Evolutionary conservation across 1,140 invertebrate species (phyloP).

Genomic region (Diabrotica virgifera): DNA sequence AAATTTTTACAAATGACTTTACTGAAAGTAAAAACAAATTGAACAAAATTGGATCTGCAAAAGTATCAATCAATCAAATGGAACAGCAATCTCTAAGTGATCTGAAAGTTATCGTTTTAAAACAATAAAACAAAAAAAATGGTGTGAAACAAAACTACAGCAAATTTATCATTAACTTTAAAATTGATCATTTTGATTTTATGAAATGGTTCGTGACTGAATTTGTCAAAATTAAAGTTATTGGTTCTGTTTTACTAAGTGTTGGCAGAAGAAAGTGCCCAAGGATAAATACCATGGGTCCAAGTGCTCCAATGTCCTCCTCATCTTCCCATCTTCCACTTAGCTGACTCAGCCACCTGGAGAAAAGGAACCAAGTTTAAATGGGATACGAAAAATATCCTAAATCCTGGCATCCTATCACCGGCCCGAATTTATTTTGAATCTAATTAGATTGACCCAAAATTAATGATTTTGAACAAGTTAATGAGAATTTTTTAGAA

Average conservation of each 20-base stretch:
- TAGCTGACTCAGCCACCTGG: conserved; percentile 46
- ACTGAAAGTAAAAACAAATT: no score
- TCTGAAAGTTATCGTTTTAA: conserved; percentile 40
- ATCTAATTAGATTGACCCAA: conserved; percentile 15
- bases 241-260: conserved; percentile 41
- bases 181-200: conserved; percentile 14
- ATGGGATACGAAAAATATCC: conserved; percentile 44
- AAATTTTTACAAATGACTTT: no score
- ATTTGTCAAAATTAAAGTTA: conserved; percentile 54
- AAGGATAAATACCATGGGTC: conserved; percentile 65
- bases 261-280: conserved; percentile 55
- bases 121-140: conserved; percentile 21
- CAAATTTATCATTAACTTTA: conserved; percentile 16
- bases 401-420: conserved; percentile 47
- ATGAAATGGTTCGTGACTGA: conserved; percentile 25
- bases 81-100: conserved; percentile 47
- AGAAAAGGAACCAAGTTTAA: conserved; percentile 51
- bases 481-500: conserved; percentile 4
- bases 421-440: conserved; percentile 26
- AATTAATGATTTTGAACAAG: background rate
- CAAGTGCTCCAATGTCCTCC: conserved; percentile 51
- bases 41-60: no score
- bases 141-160: conserved; percentile 18
- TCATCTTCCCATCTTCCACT: conserved; percentile 38
- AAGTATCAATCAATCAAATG: conserved; percentile 40